Evolutionary conservation across 2,797 vertebrate species (phyloP).

Genomic region (Sebastes minor): DNA sequence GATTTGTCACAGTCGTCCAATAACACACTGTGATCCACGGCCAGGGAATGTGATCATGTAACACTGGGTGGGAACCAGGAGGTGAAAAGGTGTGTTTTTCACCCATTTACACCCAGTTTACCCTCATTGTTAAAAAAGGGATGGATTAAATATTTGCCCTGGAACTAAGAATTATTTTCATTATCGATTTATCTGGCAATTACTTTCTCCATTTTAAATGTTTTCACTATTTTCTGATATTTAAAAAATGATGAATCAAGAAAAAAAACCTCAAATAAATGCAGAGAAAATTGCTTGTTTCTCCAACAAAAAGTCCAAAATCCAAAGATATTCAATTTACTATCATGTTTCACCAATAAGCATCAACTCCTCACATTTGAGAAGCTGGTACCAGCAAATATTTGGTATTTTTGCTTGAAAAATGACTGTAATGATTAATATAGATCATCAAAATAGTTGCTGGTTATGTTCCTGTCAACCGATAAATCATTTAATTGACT

Average conservation of each 20-base stretch:
- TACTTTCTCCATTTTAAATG: neutral
- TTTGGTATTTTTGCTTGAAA: neutral
- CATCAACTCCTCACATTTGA: neutral
- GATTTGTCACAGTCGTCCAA: constrained; percentile 37
- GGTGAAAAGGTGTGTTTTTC: neutral
- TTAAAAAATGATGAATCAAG: neutral
- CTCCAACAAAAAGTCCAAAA: too few species aligned
- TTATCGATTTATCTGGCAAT: neutral
- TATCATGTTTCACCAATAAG: neutral
- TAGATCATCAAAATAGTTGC: neutral
- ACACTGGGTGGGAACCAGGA: constrained; percentile 6
- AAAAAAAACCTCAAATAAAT: neutral
- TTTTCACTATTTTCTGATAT: neutral
- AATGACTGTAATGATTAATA: neutral
- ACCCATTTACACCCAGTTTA: neutral
- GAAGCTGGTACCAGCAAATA: too few species aligned
- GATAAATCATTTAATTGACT: neutral
- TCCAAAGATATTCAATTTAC: neutral
- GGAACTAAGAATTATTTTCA: neutral
- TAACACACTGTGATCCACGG: constrained; percentile 8
- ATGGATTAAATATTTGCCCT: neutral
- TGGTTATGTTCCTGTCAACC: neutral
- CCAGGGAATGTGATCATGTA: neutral
- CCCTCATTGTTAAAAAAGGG: neutral
- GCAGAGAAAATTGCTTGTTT: neutral